Evolutionary conservation across 2,113 vertebrate genomes (phyloP).

Genomic region (Ochotona curzoniae): DNA sequence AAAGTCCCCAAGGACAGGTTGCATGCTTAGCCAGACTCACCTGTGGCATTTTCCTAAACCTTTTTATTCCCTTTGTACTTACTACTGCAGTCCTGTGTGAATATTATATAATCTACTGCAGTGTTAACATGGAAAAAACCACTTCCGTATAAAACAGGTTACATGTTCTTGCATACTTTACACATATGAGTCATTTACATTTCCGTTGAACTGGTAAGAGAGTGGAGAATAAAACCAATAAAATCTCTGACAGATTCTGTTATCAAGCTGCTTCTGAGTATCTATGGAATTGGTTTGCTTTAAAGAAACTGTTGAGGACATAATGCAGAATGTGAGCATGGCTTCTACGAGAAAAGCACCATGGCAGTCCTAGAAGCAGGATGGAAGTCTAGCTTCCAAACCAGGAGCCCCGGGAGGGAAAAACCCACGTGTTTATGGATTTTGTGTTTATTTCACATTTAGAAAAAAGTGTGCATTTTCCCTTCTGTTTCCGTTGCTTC

Average conservation of each 20-base stretch:
- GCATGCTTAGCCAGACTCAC: background rate
- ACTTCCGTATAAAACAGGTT: slow-evolving; percentile 9
- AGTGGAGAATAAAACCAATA: background rate
- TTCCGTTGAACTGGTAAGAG: background rate
- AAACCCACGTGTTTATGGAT: background rate
- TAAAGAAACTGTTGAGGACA: background rate
- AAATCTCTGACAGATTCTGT: background rate
- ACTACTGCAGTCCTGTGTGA: background rate
- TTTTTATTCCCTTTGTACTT: background rate
- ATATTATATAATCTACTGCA: background rate
- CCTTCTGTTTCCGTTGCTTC: background rate
- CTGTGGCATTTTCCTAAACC: background rate
- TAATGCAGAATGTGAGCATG: background rate
- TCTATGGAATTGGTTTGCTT: background rate
- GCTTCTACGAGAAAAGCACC: background rate
- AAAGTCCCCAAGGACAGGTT: background rate
- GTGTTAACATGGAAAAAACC: background rate
- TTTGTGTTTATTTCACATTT: background rate
- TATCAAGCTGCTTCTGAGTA: background rate
- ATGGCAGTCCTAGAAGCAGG: background rate
- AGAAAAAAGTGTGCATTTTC: background rate
- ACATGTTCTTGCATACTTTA: background rate
- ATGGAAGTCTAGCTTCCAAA: background rate
- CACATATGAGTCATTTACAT: background rate
- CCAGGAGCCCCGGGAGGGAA: background rate